A percentile compares a stretch with the other conserved stretches of the same genome.
These are phyloP conservation scores for Distichodus sexfasciatus DNA, from an alignment of 2,797 vertebrate genomes.

Conservation along the genomic window DNA sequence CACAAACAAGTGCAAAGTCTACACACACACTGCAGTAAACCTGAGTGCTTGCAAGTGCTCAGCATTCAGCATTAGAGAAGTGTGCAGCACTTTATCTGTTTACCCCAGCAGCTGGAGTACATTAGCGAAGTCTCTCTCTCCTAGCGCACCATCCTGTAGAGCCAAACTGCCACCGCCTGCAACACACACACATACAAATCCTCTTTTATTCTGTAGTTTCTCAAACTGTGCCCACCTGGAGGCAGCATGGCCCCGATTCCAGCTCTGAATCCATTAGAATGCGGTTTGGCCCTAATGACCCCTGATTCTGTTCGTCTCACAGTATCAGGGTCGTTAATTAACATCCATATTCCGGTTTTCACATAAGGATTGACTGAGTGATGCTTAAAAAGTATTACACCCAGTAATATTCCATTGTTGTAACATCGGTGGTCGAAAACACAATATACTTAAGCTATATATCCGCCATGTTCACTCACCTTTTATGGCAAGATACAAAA, in stretches of 20 bases:
- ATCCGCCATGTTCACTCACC: too few species aligned
- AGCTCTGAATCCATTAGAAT: background rate
- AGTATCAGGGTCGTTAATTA: background rate
- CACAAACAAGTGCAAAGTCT: too few species aligned
- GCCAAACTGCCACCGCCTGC: too few species aligned
- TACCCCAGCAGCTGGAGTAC: background rate
- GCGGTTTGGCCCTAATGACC: background rate
- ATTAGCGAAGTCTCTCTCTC: background rate
- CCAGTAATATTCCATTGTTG: too few species aligned
- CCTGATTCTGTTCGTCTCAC: background rate
- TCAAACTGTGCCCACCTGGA: conserved; percentile 3
- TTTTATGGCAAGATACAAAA: too few species aligned
- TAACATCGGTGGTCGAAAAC: too few species aligned
- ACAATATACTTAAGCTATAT: too few species aligned
- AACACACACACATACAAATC: background rate
- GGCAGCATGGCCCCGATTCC: background rate
- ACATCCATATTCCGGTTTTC: too few species aligned
- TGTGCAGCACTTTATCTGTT: background rate
- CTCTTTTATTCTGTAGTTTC: background rate
- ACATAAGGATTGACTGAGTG: too few species aligned
- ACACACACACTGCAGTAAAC: background rate
- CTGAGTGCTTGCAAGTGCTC: background rate
- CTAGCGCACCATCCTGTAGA: background rate
- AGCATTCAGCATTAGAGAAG: background rate
- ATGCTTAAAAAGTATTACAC: too few species aligned